These are phyloP conservation scores for Drosophila imparisetae DNA, from an alignment of 2,888 invertebrate genomes.

Conservation along the genomic window DNA sequence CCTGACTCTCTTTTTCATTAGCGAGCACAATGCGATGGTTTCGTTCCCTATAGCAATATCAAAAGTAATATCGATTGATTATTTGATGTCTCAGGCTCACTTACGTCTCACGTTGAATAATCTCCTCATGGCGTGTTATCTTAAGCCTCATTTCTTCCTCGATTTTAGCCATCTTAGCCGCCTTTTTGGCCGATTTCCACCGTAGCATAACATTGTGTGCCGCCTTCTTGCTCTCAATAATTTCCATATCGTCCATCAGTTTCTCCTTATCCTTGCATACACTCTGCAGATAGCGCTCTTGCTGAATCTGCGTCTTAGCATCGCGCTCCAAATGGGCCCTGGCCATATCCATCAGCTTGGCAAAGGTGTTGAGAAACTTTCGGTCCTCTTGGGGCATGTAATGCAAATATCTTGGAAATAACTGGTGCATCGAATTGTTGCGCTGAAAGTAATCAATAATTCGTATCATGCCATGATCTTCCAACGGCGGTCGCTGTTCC, in stretches of 20 bases:
- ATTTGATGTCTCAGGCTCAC: background rate
- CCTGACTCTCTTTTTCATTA: slow-evolving; percentile 58
- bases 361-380: slow-evolving; percentile 47
- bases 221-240: slow-evolving; percentile 10
- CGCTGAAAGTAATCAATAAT: slow-evolving; percentile 66
- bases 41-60: slow-evolving; percentile 60
- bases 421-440: slow-evolving; percentile 32
- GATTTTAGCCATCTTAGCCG: slow-evolving; percentile 22
- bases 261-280: slow-evolving; percentile 43
- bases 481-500: slow-evolving; percentile 42
- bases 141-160: slow-evolving; percentile 21
- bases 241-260: slow-evolving; percentile 23
- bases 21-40: slow-evolving; percentile 59
- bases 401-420: slow-evolving; percentile 35
- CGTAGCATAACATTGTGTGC: background rate
- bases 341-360: slow-evolving; percentile 39
- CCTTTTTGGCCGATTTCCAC: slow-evolving; percentile 17
- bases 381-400: slow-evolving; percentile 32
- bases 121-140: slow-evolving; percentile 17
- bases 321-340: slow-evolving; percentile 40
- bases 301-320: slow-evolving; percentile 37
- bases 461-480: slow-evolving; percentile 54
- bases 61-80: background rate
- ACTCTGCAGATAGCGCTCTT: slow-evolving; percentile 46
- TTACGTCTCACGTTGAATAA: slow-evolving; percentile 51